Conservation (phyloP, 2,888 invertebrate genomes). For the Agrochola circellaris region DNA sequence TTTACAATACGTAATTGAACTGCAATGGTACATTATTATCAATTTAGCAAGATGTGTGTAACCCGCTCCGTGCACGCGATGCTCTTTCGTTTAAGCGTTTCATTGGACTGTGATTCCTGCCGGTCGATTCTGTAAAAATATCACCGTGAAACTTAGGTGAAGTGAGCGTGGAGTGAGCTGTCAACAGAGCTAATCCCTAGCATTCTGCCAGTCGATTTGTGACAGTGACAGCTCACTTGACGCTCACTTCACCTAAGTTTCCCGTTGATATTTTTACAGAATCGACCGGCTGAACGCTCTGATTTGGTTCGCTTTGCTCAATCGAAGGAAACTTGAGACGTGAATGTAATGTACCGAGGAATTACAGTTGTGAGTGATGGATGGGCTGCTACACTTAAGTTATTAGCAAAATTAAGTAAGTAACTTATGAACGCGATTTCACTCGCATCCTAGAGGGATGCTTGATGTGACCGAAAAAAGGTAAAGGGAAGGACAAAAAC, state of each 20-base stretch:
- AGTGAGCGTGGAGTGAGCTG: no score
- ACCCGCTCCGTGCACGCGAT: slow-evolving; percentile 43
- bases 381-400: not conserved
- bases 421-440: not conserved
- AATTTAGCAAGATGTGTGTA: slow-evolving; percentile 54
- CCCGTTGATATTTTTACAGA: no score
- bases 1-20: not conserved
- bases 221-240: no score
- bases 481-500: no score
- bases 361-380: slow-evolving; percentile 23
- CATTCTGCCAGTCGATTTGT: no score
- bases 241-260: no score
- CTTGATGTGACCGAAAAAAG: not conserved
- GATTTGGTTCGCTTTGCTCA: slow-evolving; percentile 58
- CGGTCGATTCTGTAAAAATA: no score
- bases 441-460: not conserved
- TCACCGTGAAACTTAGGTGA: no score
- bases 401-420: not conserved
- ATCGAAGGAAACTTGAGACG: slow-evolving; percentile 62
- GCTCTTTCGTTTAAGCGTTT: slow-evolving; percentile 54
- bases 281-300: no score
- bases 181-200: no score
- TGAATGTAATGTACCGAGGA: slow-evolving; percentile 50
- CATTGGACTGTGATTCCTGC: slow-evolving; percentile 64
- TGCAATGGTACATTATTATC: slow-evolving; percentile 16